These are phyloP conservation scores for Drosophila rellima DNA, from an alignment of 2,888 invertebrate species.

Conservation along the genomic window DNA sequence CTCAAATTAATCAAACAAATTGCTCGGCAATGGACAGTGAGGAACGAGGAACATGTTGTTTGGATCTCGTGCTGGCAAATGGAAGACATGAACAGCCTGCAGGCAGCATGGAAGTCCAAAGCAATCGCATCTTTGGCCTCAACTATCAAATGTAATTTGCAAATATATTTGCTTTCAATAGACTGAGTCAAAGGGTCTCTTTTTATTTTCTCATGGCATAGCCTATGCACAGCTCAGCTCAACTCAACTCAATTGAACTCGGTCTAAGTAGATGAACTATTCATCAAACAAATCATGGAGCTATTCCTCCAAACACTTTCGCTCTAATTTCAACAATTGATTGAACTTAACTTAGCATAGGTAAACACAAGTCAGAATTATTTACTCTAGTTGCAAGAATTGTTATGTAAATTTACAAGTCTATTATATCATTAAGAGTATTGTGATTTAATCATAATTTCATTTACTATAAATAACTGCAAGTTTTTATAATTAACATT, in stretches of 20 bases:
- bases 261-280: slow-evolving; percentile 19
- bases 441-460: background rate
- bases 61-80: slow-evolving; percentile 7
- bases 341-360: background rate
- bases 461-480: background rate
- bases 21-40: slow-evolving; percentile 57
- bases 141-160: slow-evolving; percentile 71
- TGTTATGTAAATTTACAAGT: no score
- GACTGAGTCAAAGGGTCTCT: slow-evolving; percentile 17
- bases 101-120: background rate
- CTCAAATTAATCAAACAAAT: slow-evolving; percentile 78
- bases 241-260: background rate
- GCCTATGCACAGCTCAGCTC: slow-evolving; percentile 26
- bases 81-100: background rate
- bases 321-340: slow-evolving; percentile 9
- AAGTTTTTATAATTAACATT: background rate
- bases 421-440: no score
- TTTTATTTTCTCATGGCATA: slow-evolving; percentile 17
- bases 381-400: no score
- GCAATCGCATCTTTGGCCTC: slow-evolving; percentile 47
- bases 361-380: background rate
- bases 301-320: slow-evolving; percentile 20
- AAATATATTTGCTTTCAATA: slow-evolving; percentile 77
- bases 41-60: slow-evolving; percentile 8
- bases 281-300: background rate